Conservation (phyloP, 2,888 invertebrate genomes). For the Drosophila recens region DNA sequence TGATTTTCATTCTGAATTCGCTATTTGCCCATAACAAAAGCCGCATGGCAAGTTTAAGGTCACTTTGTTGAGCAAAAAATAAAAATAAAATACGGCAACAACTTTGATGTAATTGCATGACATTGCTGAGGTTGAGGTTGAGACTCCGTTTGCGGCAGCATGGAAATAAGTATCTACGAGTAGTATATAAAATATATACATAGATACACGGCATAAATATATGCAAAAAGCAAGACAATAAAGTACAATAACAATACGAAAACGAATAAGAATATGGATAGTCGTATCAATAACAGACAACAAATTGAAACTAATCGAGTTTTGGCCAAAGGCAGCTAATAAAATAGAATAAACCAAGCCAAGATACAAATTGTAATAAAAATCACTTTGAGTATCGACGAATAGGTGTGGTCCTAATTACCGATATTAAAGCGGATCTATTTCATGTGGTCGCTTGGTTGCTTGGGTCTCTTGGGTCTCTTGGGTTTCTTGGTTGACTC, state of each 20-base stretch:
- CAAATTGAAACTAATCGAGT: slow-evolving; percentile 80
- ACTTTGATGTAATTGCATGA: slow-evolving; percentile 54
- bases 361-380: slow-evolving; percentile 50
- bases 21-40: slow-evolving; percentile 69
- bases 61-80: slow-evolving; percentile 46
- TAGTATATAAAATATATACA: slow-evolving; percentile 18
- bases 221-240: slow-evolving; percentile 47
- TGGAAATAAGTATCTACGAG: slow-evolving; percentile 42
- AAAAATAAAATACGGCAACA: not conserved
- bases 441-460: slow-evolving; percentile 68
- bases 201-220: too few relatives aligned
- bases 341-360: slow-evolving; percentile 57
- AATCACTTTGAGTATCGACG: slow-evolving; percentile 75
- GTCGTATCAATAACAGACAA: slow-evolving; percentile 50
- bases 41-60: slow-evolving; percentile 77
- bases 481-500: slow-evolving; percentile 25
- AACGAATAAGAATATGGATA: slow-evolving; percentile 42
- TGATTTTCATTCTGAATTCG: slow-evolving; percentile 38
- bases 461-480: slow-evolving; percentile 16
- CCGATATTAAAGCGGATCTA: slow-evolving; percentile 83
- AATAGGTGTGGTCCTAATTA: slow-evolving; percentile 83
- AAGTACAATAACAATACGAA: slow-evolving; percentile 32
- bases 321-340: slow-evolving; percentile 76
- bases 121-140: slow-evolving; percentile 54
- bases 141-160: slow-evolving; percentile 48